Base-by-base conservation (phyloP, 2,888 invertebrate species). In the Drosophila prostipennis region DNA sequence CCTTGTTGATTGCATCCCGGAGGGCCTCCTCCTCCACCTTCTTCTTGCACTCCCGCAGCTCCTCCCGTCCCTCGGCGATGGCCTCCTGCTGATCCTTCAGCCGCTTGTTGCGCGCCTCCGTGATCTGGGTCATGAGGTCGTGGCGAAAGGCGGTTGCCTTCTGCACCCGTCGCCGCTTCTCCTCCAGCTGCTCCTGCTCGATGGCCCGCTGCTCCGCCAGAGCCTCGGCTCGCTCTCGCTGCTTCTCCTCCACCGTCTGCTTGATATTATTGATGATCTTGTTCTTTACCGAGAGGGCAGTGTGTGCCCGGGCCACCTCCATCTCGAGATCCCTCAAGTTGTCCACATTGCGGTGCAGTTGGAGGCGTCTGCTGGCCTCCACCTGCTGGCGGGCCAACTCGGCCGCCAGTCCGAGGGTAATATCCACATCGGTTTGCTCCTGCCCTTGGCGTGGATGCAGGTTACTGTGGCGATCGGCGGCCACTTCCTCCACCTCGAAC, bases 401-500 rank as follows among this genome's bases (percentile, higher is more conserved):
- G 16, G 60, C 51, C 11, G 74, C 82, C 52, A 80, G 29, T 16
- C 45, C 55, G 8, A 43, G 43, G 0, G 85, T 49, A 0, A 80
- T 65, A 1, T 59, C 6, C 0, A 34, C 52, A 14, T 79, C 61
- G 6, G 63, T 61, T 4, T 55, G 74, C 36, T 72, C 74, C 14
- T 61, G 58, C 14, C 68, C 56, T 51, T 70, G 58, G 8, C 51
- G 53, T 2, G 76, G 76, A 56, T 69, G 52, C 14, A 61, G 57
- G 10, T 72, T 49, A 14, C 48, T 54, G 46, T 55, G 58, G 26
- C 88, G 85, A 6, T 81, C 69, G 14, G 81, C 69, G 29, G 87
- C 85, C 11, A 81, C 46, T 49, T 84, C 74, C 26, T 74, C 82
- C 55, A 87, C 87, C 64, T 80, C 79, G 8, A 61, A 43, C 11